Conservation (phyloP, 2,888 invertebrate genomes). For the Sicus ferrugineus region DNA sequence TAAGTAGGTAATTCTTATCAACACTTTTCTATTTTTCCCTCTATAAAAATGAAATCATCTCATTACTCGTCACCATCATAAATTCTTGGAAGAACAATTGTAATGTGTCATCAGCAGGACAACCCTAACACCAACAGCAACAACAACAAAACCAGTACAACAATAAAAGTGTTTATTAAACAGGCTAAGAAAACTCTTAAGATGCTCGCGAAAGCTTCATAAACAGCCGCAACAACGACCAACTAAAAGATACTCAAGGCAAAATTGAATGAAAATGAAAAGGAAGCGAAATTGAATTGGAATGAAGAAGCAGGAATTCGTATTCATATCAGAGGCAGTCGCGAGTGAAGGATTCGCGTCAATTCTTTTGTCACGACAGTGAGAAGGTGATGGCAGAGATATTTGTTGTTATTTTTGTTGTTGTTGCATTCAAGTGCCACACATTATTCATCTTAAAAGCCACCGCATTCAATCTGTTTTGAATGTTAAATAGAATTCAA, state of each 20-base stretch:
- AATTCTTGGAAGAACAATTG: not conserved
- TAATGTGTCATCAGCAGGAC: not conserved
- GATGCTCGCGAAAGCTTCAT: constrained; percentile 10
- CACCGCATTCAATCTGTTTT: constrained; percentile 40
- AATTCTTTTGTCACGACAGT: constrained; percentile 35
- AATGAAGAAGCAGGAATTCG: constrained; percentile 27
- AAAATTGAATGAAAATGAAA: constrained; percentile 27
- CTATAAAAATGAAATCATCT: constrained; percentile 14
- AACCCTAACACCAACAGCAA: constrained; percentile 5
- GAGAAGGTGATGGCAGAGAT: not conserved
- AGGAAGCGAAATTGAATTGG: constrained; percentile 28
- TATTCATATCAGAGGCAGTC: constrained; percentile 30
- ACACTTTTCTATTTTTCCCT: too few species aligned
- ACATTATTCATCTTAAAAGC: constrained; percentile 30
- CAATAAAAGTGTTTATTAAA: constrained; percentile 3
- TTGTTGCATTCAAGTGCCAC: constrained; percentile 17
- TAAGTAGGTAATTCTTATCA: not conserved
- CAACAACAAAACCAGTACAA: not conserved
- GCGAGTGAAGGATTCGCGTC: constrained; percentile 31
- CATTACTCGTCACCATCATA: not conserved
- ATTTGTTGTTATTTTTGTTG: constrained; percentile 30
- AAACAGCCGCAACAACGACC: constrained; percentile 17
- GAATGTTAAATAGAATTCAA: constrained; percentile 46
- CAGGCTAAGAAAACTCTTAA: not conserved
- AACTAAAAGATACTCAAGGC: constrained; percentile 20